Evolutionary conservation across 35 echinoderm and acorn worm genomes (phyloP), one percentile per base, ranked within the genome.

Genomic region (Lytechinus variegatus): DNA sequence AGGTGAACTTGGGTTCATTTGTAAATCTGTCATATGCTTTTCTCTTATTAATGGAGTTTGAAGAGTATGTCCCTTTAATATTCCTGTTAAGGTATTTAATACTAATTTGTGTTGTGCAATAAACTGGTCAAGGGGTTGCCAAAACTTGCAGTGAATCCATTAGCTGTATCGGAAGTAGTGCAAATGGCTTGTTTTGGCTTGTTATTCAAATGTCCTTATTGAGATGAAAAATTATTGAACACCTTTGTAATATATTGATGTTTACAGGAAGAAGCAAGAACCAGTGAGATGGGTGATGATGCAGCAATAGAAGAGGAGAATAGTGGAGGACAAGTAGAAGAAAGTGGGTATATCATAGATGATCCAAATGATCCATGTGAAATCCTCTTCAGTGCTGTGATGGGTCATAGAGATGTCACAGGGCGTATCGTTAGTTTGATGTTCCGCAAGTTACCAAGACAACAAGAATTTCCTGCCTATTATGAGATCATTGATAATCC

Each of bases 401-500:
- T 98, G 94, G 95, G 95, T 54, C 96, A 99, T 61, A 93, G 89
- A n/a, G 96, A 96, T 13, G 94, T 66, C 44, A 95, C 87, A 27
- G 96, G 95, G n/a, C 95, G 98, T 55, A 95, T 94, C 79, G 95
- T 97, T 89, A 99, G 98, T 95, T 94, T 97, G 21, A 92, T 99
- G 29, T 99, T 99, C 89, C 94, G 97, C 60, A 99, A 99, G 96
- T 96, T 99, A 28, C 98, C 98, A 21, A 94, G 95, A 91, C 96
- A 95, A 44, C 96, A 97, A 3, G 94, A 97, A 27, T 98, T 98
- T 79, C 98, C 98, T 54, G 98, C 96, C 27, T 99, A 99, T 61
- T 99, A 99, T 94, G 98, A 99, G 53, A 96, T 99, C 61, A 99
- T 99, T 53, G 94, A 97, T 19, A 87, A 99, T 14, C 98, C 98